Conservation (phyloP, 1,140 invertebrate species). For the Dinoponera quadriceps region DNA sequence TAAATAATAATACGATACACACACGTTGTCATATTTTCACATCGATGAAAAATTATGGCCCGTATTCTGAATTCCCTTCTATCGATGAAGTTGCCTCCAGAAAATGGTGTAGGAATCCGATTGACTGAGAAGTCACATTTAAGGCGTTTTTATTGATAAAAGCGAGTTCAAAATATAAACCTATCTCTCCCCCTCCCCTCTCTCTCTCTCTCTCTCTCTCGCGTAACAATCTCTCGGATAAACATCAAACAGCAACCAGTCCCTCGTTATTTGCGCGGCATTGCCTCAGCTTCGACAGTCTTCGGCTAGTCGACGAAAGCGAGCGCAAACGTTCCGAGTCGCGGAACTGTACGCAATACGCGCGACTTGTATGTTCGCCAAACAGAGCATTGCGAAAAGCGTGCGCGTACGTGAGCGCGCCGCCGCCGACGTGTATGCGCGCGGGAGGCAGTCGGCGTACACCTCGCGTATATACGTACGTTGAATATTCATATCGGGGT, state of each 20-base stretch:
- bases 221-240: conserved; percentile 22
- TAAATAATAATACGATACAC: too few species aligned
- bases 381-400: conserved; percentile 36
- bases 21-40: background rate
- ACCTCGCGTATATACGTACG: conserved; percentile 45
- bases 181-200: too few species aligned
- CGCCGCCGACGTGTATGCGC: background rate
- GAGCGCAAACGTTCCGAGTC: background rate
- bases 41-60: conserved; percentile 1
- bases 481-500: conserved; percentile 74
- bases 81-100: too few species aligned
- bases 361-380: conserved; percentile 9
- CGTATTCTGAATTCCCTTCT: too few species aligned
- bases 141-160: too few species aligned
- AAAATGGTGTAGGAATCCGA: too few species aligned
- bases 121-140: too few species aligned
- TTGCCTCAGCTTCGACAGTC: background rate
- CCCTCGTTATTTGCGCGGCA: background rate
- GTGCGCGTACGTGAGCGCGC: background rate
- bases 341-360: conserved; percentile 5
- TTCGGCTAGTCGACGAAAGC: background rate
- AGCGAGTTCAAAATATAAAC: too few species aligned
- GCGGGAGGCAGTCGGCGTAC: background rate
- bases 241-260: conserved; percentile 5
- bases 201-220: background rate